Evolutionary conservation across 2,113 vertebrate genomes (phyloP), one percentile per base, ranked within the genome.

Genomic region (Lagenorhynchus albirostris): DNA sequence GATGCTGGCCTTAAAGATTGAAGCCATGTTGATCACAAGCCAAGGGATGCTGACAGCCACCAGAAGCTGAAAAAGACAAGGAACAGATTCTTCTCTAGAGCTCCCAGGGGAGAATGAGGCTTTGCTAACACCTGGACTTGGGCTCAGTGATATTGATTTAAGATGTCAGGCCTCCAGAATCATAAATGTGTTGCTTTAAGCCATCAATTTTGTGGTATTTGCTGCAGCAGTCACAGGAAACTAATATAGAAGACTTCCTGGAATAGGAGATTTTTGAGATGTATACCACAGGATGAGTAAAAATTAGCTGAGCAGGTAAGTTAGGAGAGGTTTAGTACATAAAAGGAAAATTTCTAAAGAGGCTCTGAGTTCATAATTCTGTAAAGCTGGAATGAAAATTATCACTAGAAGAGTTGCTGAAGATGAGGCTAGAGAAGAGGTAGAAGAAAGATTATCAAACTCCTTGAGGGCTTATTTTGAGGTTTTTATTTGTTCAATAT

Each of bases 21-120:
- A 2, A 67, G 2, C 36, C 2, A 62, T 15, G 58, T 20, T 20
- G 10, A 5, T 23, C 38, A 20, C 38, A 68, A 38, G 15, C 23
- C 14, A 3, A 67, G 53, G 44, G 41, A n/a, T 29, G 26, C 26
- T 21, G 26, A 26, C 36, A 31, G 18, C 29, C 44, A 38, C 14
- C 18, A 41, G 38, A 91, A 55, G 4, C 50, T 20, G 5, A 29
- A 58, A 29, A 31, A 76, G 12, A 74, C 2, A 20, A 68, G 11
- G 76, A 36, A 9, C 7, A 33, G 50, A 65, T 15, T n/a, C 9
- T 4, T 3, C 12, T 33, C 3, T 20, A 23, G 33, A 76, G 14
- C 23, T 29, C 62, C 6, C 0, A 58, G 55, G 8, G 55, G 5
- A 13, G 1, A 12, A 2, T 14, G 13, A 1, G 2, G 21, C 15